Percentiles rank a stretch among this genome's conserved stretches.
These are phyloP conservation scores for Hippopotamyrus pictus DNA, from an alignment of 2,797 vertebrate species.

Conservation along the genomic window DNA sequence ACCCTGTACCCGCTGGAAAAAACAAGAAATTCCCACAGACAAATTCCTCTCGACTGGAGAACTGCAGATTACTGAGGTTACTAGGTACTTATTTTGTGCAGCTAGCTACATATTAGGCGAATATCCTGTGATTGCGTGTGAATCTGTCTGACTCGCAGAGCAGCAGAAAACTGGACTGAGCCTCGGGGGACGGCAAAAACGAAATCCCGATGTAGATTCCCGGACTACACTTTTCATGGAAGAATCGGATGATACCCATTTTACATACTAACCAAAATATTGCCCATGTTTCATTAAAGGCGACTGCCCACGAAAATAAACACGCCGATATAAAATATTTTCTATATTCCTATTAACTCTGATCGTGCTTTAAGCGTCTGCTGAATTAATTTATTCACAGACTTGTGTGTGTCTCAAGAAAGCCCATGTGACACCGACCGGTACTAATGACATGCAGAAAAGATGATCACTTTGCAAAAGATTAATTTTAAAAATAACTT, in stretches of 20 bases:
- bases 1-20: background rate
- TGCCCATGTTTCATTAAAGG: background rate
- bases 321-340: background rate
- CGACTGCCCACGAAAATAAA: background rate
- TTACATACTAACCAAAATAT: background rate
- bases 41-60: background rate
- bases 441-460: background rate
- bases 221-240: background rate
- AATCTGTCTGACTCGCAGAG: constrained; percentile 56
- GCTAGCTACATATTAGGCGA: constrained; percentile 47
- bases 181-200: constrained; percentile 40
- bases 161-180: constrained; percentile 60
- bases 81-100: constrained; percentile 52
- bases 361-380: background rate
- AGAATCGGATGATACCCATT: background rate
- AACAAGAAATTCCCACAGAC: background rate
- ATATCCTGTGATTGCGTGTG: constrained; percentile 61
- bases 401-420: background rate
- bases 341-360: background rate
- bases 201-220: constrained; percentile 58
- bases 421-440: background rate
- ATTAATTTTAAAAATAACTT: background rate
- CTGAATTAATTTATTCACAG: background rate
- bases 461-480: background rate
- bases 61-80: constrained; percentile 15